These are phyloP conservation scores for Bombylius major DNA, from an alignment of 2,888 invertebrate species.

Conservation along the genomic window DNA sequence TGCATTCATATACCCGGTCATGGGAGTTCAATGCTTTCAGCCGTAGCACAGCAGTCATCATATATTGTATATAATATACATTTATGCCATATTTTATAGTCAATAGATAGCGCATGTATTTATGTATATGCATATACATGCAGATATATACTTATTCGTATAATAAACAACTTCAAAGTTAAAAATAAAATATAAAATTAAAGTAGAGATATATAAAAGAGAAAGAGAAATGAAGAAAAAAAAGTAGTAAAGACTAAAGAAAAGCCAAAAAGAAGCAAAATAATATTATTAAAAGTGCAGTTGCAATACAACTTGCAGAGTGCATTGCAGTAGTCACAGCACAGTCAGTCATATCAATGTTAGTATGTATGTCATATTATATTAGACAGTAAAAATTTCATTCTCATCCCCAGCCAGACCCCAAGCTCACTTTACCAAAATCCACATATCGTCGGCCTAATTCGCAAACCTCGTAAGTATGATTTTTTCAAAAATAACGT, in stretches of 20 bases:
- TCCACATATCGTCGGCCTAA: too few species aligned
- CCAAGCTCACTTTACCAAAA: too few species aligned
- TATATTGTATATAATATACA: background rate
- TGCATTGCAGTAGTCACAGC: too few species aligned
- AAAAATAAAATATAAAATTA: background rate
- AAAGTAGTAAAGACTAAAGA: background rate
- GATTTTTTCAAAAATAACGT: too few species aligned
- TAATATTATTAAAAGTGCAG: too few species aligned
- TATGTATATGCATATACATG: background rate
- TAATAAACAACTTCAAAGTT: background rate
- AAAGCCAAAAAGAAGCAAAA: background rate
- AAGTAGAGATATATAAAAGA: background rate
- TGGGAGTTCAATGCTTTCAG: slow-evolving; percentile 8
- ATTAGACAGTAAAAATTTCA: too few species aligned
- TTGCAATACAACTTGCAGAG: too few species aligned
- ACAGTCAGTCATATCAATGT: too few species aligned
- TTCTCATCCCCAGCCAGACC: too few species aligned
- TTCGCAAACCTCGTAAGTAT: too few species aligned
- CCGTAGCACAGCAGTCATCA: background rate
- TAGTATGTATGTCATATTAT: too few species aligned
- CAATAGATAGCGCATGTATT: background rate
- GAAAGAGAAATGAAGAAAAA: background rate
- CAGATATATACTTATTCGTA: background rate
- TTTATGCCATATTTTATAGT: background rate
- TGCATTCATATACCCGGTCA: slow-evolving; percentile 2